Conservation (phyloP, 2,888 invertebrate genomes). For the Lasioglossum malachurum region DNA sequence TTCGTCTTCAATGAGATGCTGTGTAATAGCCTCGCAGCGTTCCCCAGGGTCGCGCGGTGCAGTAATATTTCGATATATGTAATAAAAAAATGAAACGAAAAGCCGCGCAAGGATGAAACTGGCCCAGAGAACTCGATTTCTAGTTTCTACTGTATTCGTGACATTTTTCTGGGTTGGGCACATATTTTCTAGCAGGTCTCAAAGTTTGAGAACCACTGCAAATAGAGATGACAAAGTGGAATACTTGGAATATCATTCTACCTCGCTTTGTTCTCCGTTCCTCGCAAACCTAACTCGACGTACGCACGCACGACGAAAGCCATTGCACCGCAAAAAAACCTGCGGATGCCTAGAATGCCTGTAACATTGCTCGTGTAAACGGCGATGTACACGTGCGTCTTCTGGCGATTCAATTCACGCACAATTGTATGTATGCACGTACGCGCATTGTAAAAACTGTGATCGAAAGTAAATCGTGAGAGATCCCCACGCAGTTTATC, state of each 20-base stretch:
- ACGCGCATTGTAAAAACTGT: slow-evolving; percentile 31
- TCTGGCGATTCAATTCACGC: not conserved
- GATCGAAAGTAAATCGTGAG: slow-evolving; percentile 40
- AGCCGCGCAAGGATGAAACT: not conserved
- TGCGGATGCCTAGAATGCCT: not conserved
- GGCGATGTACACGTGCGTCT: not conserved
- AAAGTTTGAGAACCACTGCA: not conserved
- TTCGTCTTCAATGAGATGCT: not conserved
- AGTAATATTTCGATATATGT: not conserved
- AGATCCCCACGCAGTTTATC: slow-evolving; percentile 21
- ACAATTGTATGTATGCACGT: not conserved
- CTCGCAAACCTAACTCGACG: not conserved
- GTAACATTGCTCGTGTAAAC: not conserved
- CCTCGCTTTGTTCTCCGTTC: not conserved
- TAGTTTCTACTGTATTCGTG: not conserved
- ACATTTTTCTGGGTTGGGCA: not conserved
- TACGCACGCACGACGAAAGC: not conserved
- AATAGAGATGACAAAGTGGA: not conserved
- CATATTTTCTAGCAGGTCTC: not conserved
- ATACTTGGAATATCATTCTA: not conserved
- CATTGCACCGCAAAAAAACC: not conserved
- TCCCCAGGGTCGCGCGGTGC: not conserved
- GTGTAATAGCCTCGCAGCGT: not conserved
- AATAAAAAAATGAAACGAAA: not conserved
- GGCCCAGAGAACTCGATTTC: not conserved